Evolutionary conservation across 1,140 invertebrate species (phyloP).

Genomic region (Nixonia krombeini): DNA sequence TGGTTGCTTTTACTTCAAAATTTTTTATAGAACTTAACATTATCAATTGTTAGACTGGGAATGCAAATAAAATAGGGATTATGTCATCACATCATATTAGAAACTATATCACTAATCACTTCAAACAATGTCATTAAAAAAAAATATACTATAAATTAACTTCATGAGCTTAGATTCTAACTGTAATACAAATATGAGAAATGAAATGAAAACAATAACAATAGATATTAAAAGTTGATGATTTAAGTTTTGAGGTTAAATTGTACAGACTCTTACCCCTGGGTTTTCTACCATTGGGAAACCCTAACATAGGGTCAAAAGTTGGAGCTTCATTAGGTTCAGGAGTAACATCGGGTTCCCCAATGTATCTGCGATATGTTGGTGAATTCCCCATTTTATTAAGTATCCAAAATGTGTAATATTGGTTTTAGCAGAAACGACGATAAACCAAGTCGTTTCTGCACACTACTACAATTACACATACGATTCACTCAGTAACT

Average conservation of each 20-base stretch:
- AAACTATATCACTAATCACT: no score
- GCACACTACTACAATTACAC: neutral
- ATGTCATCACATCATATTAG: no score
- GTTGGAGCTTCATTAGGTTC: slow-evolving; percentile 74
- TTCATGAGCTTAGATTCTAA: no score
- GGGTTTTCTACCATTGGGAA: slow-evolving; percentile 80
- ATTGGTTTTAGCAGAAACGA: neutral
- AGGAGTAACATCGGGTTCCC: slow-evolving; percentile 34
- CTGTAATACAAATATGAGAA: no score
- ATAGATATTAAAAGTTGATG: slow-evolving; percentile 1
- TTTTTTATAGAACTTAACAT: no score
- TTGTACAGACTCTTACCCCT: slow-evolving; percentile 74
- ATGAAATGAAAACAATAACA: no score
- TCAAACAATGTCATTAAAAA: no score
- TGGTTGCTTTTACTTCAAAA: no score
- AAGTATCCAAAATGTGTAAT: neutral
- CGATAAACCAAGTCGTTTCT: neutral
- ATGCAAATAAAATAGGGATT: no score
- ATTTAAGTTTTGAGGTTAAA: slow-evolving; percentile 51
- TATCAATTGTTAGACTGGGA: no score
- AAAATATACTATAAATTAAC: no score
- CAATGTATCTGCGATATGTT: slow-evolving; percentile 12
- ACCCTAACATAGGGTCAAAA: slow-evolving; percentile 85
- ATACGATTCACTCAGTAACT: neutral
- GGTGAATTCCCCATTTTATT: slow-evolving; percentile 7